phyloP scores from a whole-genome alignment of 2,797 vertebrate genomes.

The Microhierax caerulescens region DNA sequence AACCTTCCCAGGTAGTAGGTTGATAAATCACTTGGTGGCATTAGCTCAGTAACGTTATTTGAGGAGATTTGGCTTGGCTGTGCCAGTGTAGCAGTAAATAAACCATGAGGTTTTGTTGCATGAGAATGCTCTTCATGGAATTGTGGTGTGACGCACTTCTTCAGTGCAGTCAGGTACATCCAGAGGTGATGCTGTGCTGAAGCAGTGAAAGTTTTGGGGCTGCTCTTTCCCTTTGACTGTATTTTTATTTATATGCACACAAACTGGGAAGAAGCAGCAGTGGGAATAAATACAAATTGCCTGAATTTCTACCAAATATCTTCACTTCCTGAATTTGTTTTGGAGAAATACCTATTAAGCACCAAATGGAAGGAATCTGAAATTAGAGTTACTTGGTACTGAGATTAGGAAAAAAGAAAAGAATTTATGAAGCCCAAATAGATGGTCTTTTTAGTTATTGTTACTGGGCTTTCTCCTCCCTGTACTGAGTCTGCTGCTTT shows the following conservation, averaged over 20 bases:
- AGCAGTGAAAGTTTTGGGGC: not conserved
- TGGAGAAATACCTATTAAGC: not conserved
- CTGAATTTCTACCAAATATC: not conserved
- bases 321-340: not conserved
- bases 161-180: not conserved
- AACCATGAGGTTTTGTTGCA: not conserved
- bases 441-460: not conserved
- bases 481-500: not conserved
- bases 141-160: not conserved
- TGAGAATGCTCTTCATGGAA: not conserved
- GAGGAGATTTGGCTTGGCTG: not conserved
- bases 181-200: not conserved
- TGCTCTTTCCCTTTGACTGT: not conserved
- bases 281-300: not conserved
- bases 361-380: not conserved
- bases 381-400: not conserved
- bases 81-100: not conserved
- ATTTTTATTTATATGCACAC: not conserved
- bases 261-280: not conserved
- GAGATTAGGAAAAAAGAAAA: not conserved
- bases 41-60: not conserved
- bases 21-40: not conserved
- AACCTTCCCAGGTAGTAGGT: not conserved
- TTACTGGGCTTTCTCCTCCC: not conserved
- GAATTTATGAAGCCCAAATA: not conserved